Evolutionary conservation across 2,113 vertebrate genomes (phyloP).

Genomic region (Bolborhynchus lineola): DNA sequence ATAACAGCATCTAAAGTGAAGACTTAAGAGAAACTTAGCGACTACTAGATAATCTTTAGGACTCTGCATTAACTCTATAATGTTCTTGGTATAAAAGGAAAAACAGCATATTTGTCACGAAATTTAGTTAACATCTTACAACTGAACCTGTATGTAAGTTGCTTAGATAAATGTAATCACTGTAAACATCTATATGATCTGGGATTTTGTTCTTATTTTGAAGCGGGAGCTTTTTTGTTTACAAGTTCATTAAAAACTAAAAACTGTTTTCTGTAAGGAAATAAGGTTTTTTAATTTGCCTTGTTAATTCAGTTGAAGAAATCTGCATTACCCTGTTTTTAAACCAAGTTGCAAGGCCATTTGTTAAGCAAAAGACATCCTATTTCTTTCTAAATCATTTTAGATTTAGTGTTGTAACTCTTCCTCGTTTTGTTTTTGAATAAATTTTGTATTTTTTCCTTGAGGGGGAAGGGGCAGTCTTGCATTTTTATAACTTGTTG

Average conservation of each 20-base stretch:
- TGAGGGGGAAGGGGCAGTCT: conserved; percentile 72
- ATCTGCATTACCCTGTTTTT: conserved; percentile 74
- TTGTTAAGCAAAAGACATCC: conserved; percentile 73
- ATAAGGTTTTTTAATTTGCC: conserved; percentile 74
- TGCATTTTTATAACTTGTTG: conserved; percentile 70
- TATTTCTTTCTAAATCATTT: conserved; percentile 76
- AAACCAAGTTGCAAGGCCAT: conserved; percentile 72
- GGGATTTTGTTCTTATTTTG: conserved; percentile 84
- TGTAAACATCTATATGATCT: conserved; percentile 87
- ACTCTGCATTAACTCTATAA: conserved; percentile 90
- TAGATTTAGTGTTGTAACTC: conserved; percentile 74
- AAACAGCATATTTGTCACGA: conserved; percentile 86
- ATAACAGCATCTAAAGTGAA: conserved; percentile 88
- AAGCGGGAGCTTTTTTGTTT: conserved; percentile 85
- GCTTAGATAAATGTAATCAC: conserved; percentile 90
- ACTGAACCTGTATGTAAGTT: conserved; percentile 91
- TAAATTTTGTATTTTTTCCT: conserved; percentile 73
- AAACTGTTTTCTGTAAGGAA: conserved; percentile 82
- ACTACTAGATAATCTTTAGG: conserved; percentile 91
- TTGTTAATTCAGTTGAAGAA: conserved; percentile 76
- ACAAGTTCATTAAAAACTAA: conserved; percentile 87
- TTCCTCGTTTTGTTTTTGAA: conserved; percentile 75
- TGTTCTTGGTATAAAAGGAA: conserved; percentile 90
- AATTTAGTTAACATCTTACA: conserved; percentile 87
- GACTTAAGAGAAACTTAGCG: conserved; percentile 86